Conservation (phyloP, 2,113 vertebrate genomes). For the Synchiropus splendidus region DNA sequence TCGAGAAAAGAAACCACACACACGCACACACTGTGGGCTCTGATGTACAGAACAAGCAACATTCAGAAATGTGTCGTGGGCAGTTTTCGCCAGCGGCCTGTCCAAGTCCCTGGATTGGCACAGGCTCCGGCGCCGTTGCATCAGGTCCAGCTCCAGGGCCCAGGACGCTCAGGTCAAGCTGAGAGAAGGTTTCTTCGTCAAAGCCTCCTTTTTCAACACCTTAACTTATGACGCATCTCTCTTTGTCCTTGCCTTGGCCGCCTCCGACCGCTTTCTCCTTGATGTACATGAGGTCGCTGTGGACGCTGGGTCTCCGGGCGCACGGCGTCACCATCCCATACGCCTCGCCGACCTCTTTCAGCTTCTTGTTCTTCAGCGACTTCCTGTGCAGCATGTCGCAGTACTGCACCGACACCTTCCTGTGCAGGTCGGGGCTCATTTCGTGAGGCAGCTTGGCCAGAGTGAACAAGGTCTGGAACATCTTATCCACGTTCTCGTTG, state of each 20-base stretch:
- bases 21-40: too few relatives aligned
- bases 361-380: slow-evolving; percentile 75
- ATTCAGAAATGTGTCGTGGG: too few relatives aligned
- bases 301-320: slow-evolving; percentile 88
- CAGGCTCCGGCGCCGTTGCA: too few relatives aligned
- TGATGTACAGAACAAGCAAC: too few relatives aligned
- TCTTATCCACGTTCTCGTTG: slow-evolving; percentile 91
- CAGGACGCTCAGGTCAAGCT: neutral
- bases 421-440: slow-evolving; percentile 95
- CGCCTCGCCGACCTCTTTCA: slow-evolving; percentile 78
- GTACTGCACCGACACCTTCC: slow-evolving; percentile 88
- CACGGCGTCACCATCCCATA: slow-evolving; percentile 89
- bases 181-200: neutral
- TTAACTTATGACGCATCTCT: slow-evolving; percentile 89
- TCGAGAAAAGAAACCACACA: too few relatives aligned
- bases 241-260: slow-evolving; percentile 81
- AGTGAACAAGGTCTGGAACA: slow-evolving; percentile 90
- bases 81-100: too few relatives aligned
- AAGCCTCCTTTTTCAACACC: neutral
- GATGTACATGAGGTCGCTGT: slow-evolving; percentile 98
- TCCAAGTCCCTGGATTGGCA: too few relatives aligned
- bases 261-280: slow-evolving; percentile 83
- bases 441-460: slow-evolving; percentile 93
- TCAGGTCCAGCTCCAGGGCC: too few relatives aligned
- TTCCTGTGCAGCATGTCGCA: slow-evolving; percentile 86